phyloP scores from a whole-genome alignment of 2,888 invertebrate genomes.

The Aleiodes testaceus region DNA sequence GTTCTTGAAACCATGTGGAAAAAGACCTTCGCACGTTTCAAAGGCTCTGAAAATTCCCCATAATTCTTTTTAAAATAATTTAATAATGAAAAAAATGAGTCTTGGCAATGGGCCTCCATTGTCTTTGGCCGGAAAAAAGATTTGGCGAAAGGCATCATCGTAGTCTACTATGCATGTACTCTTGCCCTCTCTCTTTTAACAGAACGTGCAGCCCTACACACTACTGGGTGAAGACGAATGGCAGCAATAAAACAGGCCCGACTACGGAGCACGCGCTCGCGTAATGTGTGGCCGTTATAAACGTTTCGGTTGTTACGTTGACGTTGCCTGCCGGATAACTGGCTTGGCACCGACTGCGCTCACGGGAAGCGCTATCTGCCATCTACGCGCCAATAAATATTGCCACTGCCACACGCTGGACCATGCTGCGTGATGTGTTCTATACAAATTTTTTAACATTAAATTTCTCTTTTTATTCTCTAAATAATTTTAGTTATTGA shows the following conservation, averaged over 20 bases:
- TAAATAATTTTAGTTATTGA: slow-evolving; percentile 31
- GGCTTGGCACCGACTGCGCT: slow-evolving; percentile 63
- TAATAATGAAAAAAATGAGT: slow-evolving; percentile 24
- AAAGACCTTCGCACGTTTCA: slow-evolving; percentile 45
- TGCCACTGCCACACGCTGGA: slow-evolving; percentile 45
- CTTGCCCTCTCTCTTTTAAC: not conserved
- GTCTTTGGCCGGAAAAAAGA: slow-evolving; percentile 43
- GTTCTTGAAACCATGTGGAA: slow-evolving; percentile 50
- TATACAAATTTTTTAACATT: slow-evolving; percentile 34
- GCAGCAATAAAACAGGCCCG: slow-evolving; percentile 60
- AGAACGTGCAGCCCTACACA: slow-evolving; percentile 26
- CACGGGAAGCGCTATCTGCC: slow-evolving; percentile 56
- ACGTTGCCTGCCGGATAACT: slow-evolving; percentile 61
- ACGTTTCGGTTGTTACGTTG: slow-evolving; percentile 64
- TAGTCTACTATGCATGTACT: slow-evolving; percentile 23
- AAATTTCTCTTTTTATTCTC: slow-evolving; percentile 31
- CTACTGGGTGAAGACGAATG: slow-evolving; percentile 58
- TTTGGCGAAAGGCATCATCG: slow-evolving; percentile 58
- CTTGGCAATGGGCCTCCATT: slow-evolving; percentile 21
- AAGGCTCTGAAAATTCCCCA: slow-evolving; percentile 28
- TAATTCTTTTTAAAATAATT: slow-evolving; percentile 39
- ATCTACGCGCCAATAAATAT: slow-evolving; percentile 63
- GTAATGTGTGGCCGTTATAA: slow-evolving; percentile 64
- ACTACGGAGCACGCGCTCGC: slow-evolving; percentile 52
- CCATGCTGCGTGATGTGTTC: slow-evolving; percentile 42